Percentiles rank a stretch among this genome's conserved stretches.
Conservation (phyloP, 2,797 vertebrate genomes). For the Enteromius paludinosus region DNA sequence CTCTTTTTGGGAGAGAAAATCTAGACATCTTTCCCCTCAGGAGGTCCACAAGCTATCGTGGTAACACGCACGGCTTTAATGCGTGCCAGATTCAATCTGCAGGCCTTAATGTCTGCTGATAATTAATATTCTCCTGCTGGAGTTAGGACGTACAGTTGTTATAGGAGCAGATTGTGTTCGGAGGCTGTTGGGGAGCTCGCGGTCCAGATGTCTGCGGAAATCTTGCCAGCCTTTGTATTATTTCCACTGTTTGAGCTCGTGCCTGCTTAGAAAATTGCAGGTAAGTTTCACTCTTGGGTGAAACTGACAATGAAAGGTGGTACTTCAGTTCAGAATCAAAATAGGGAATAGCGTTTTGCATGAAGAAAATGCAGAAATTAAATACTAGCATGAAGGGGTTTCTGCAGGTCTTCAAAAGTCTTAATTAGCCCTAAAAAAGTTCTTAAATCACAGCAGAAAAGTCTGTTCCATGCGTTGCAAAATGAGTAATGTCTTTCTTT, state of each 20-base stretch:
- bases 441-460: not conserved
- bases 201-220: conserved; percentile 11
- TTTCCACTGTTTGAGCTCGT: not conserved
- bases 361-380: not conserved
- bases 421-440: not conserved
- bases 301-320: not conserved
- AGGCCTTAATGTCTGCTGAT: conserved; percentile 58
- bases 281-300: not conserved
- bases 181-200: not conserved
- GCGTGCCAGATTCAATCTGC: conserved; percentile 63
- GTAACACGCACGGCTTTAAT: conserved; percentile 61
- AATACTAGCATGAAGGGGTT: not conserved
- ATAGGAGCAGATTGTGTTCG: conserved; percentile 9
- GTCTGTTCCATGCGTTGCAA: too few species aligned
- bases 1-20: conserved; percentile 55
- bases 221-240: not conserved
- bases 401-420: not conserved
- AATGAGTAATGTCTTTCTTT: too few species aligned
- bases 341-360: not conserved
- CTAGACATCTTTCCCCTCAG: conserved; percentile 58
- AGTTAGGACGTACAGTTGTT: conserved; percentile 39
- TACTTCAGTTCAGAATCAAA: not conserved
- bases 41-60: conserved; percentile 59
- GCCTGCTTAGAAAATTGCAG: not conserved
- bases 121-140: conserved; percentile 61